Evolutionary conservation across 2,888 invertebrate genomes (phyloP).

Genomic region (Adelognathus sp.): DNA sequence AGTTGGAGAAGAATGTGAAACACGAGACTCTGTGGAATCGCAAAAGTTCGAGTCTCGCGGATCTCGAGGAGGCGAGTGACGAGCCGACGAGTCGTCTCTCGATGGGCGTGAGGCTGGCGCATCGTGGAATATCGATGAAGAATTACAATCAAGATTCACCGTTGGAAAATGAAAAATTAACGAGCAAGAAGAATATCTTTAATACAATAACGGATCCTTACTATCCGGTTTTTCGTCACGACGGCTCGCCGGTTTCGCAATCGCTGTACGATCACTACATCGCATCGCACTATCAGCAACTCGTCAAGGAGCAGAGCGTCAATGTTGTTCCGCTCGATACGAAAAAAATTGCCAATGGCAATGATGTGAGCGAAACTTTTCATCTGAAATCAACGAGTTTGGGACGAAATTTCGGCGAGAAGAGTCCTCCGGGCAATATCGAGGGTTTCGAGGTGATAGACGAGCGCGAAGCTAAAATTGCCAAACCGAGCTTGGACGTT

Average conservation of each 20-base stretch:
- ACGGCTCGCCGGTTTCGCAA: slow-evolving; percentile 89
- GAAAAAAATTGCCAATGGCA: slow-evolving; percentile 64
- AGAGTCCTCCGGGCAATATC: slow-evolving; percentile 27
- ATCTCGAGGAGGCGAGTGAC: slow-evolving; percentile 85
- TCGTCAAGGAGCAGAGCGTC: slow-evolving; percentile 81
- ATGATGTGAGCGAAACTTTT: slow-evolving; percentile 1
- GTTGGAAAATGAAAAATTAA: slow-evolving; percentile 62
- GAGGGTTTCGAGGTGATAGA: slow-evolving; percentile 32
- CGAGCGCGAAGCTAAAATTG: slow-evolving; percentile 26
- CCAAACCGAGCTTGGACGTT: slow-evolving; percentile 63
- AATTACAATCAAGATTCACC: slow-evolving; percentile 66
- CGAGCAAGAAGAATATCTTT: slow-evolving; percentile 33
- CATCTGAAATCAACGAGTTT: background rate
- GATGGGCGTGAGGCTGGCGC: slow-evolving; percentile 82
- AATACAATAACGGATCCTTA: slow-evolving; percentile 91
- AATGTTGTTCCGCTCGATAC: slow-evolving; percentile 74
- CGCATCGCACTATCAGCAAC: slow-evolving; percentile 85
- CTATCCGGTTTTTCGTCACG: slow-evolving; percentile 89
- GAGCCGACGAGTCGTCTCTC: slow-evolving; percentile 84
- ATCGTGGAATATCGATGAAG: slow-evolving; percentile 81
- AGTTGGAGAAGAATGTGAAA: slow-evolving; percentile 61
- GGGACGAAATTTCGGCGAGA: background rate
- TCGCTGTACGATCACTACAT: slow-evolving; percentile 88
- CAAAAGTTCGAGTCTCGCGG: slow-evolving; percentile 84
- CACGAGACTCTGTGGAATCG: slow-evolving; percentile 68